These are phyloP conservation scores for Drosophila malerkotliana DNA, from an alignment of 1,140 invertebrate species.

Conservation along the genomic window DNA sequence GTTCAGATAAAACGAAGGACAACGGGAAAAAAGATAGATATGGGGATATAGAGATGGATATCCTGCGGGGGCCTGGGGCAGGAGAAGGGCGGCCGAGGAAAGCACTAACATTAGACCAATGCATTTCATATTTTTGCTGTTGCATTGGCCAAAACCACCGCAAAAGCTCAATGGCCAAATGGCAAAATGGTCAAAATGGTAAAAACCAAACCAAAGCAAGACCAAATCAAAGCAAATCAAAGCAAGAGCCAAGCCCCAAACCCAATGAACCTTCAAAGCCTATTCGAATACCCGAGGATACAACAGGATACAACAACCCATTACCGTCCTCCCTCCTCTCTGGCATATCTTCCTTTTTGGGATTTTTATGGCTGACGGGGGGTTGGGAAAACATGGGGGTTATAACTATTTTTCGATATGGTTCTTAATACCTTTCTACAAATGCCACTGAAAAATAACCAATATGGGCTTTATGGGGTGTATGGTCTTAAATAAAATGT, in stretches of 20 bases:
- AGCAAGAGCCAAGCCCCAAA: slow-evolving; percentile 28
- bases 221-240: slow-evolving; percentile 33
- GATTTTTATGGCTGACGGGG: slow-evolving; percentile 25
- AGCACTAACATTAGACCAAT: slow-evolving; percentile 39
- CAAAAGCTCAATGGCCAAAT: slow-evolving; percentile 49
- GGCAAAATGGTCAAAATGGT: slow-evolving; percentile 32
- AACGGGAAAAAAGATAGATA: not conserved
- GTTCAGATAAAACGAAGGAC: slow-evolving; percentile 22
- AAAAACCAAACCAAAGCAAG: slow-evolving; percentile 18
- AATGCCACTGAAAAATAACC: slow-evolving; percentile 1
- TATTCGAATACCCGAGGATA: not conserved
- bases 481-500: not conserved
- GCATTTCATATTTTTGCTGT: slow-evolving; percentile 50
- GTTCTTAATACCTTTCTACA: slow-evolving; percentile 35
- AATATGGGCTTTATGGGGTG: not conserved
- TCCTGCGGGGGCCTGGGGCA: not conserved
- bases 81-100: not conserved
- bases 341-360: slow-evolving; percentile 12
- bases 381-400: not conserved
- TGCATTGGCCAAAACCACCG: slow-evolving; percentile 38
- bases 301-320: not conserved
- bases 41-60: not conserved
- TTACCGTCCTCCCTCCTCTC: not conserved
- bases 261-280: slow-evolving; percentile 27
- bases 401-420: slow-evolving; percentile 48